Evolutionary conservation across 2,888 invertebrate genomes (phyloP), one percentile per base, ranked within the genome.

Genomic region (Synanthedon tipuliformis): DNA sequence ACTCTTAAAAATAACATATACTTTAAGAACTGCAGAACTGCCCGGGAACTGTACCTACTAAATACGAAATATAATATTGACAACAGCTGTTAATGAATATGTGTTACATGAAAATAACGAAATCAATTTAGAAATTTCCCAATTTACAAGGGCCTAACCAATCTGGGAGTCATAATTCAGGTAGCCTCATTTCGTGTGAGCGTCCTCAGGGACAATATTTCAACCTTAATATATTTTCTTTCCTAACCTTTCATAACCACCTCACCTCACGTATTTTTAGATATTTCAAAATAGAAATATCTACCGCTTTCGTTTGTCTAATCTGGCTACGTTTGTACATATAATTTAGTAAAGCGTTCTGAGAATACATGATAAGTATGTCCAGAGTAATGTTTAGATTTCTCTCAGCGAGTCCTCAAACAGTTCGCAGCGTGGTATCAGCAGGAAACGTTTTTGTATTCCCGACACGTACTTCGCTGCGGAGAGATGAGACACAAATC

Each of bases 401-500:
- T 57, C 54, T 58, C 56, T 57, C 54, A 56, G 55, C 49, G 51
- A 56, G 52, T 59, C 55, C 52, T 54, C 56, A 56, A 54, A 52
- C 51, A 53, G 50, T 50, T 52, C 53, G 45, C 54, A 61, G 56
- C 52, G 62, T 61, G 58, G 62, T 68, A 66, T 71, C 69, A 62
- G 59, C 58, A 60, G 64, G 62, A 60, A 50, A 16, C 15, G 16
- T 49, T 4, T 49, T 1, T 49, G 49, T 75, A 85, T 81, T 84
- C 82, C 56, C 59, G 68, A 73, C 85, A 86, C 85, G 85, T 81
- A 68, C 61, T 66, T 40, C 68, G 69, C 70, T 75, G 78, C 68
- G 81, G 81, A 63, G 74, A 77, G 75, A 78, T 77, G 75, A 76
- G 73, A 79, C 78, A 83, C 81, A 83, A 84, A 83, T 82, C 83